These are phyloP conservation scores for Temnothorax rugatulus DNA, from an alignment of 2,888 invertebrate genomes.

Conservation along the genomic window DNA sequence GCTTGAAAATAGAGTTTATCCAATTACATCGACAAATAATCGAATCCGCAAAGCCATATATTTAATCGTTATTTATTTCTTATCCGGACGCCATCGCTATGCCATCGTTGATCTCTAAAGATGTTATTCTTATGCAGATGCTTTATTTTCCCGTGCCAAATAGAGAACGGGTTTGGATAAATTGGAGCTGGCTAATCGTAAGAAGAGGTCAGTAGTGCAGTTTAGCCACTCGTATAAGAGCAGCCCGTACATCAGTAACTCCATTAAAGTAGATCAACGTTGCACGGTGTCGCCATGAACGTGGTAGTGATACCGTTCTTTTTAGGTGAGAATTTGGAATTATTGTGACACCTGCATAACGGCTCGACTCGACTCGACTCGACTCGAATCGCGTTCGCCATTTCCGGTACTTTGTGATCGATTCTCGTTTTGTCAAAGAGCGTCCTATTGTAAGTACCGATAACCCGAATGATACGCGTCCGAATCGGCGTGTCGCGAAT, in stretches of 20 bases:
- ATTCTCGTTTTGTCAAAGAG: conserved; percentile 13
- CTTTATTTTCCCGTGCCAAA: conserved; percentile 65
- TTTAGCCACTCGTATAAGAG: conserved; percentile 73
- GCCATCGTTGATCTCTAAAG: conserved; percentile 9
- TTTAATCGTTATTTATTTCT: conserved; percentile 1
- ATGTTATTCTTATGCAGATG: conserved; percentile 28
- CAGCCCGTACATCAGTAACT: conserved; percentile 66
- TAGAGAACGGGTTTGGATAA: conserved; percentile 62
- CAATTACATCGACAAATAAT: background rate
- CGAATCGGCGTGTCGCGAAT: background rate
- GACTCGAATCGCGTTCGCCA: background rate
- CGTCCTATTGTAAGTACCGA: background rate
- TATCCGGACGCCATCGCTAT: conserved; percentile 8
- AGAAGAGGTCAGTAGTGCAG: conserved; percentile 75
- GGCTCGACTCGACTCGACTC: background rate
- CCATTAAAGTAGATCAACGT: conserved; percentile 69
- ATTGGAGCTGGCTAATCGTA: conserved; percentile 70
- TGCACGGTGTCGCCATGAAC: conserved; percentile 69
- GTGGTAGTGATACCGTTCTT: conserved; percentile 70
- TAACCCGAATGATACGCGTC: background rate
- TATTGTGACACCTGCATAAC: background rate
- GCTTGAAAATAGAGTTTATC: background rate
- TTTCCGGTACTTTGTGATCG: background rate
- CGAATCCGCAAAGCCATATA: background rate
- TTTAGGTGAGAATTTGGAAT: conserved; percentile 64